These are phyloP conservation scores for Callosobruchus maculatus DNA, from an alignment of 2,888 invertebrate genomes.

Conservation along the genomic window DNA sequence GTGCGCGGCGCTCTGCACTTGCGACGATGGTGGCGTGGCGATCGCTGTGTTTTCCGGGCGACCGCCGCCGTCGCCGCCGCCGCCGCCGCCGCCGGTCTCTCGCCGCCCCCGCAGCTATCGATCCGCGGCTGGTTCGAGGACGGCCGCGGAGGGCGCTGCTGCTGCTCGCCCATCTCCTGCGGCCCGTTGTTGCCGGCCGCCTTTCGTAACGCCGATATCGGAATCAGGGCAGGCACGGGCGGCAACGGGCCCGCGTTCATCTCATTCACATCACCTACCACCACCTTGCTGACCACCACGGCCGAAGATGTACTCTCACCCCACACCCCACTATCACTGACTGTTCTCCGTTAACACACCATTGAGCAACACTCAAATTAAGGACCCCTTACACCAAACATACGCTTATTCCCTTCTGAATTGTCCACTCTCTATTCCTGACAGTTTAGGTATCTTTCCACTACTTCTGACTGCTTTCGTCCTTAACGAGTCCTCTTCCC, in stretches of 20 bases:
- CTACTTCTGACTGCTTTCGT: not conserved
- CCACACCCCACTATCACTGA: not conserved
- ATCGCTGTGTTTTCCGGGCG: conserved; percentile 9
- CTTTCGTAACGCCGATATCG: conserved; percentile 45
- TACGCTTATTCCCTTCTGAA: not conserved
- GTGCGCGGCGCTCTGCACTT: conserved; percentile 25
- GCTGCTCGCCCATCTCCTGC: conserved; percentile 40
- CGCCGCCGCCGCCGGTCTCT: conserved; percentile 49
- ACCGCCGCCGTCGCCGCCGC: conserved; percentile 38
- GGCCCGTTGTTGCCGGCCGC: conserved; percentile 43
- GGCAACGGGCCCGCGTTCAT: conserved; percentile 47
- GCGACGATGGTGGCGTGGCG: conserved; percentile 11
- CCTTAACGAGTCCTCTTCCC: not conserved
- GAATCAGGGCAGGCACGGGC: conserved; percentile 50
- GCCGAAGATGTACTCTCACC: not conserved
- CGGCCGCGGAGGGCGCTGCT: conserved; percentile 44
- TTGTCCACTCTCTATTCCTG: not conserved
- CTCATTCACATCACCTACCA: conserved; percentile 28
- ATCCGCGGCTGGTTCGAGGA: conserved; percentile 36
- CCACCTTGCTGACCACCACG: not conserved
- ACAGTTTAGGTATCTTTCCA: not conserved
- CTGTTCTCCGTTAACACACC: not conserved
- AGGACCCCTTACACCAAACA: not conserved
- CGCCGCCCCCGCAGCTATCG: conserved; percentile 39
- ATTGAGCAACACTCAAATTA: not conserved